A percentile compares a stretch with the other conserved stretches of the same genome.
phyloP scores from a whole-genome alignment of 30 jellyfish, hydroid and myxozoan species.

The Pseudorhiza aurosa region DNA sequence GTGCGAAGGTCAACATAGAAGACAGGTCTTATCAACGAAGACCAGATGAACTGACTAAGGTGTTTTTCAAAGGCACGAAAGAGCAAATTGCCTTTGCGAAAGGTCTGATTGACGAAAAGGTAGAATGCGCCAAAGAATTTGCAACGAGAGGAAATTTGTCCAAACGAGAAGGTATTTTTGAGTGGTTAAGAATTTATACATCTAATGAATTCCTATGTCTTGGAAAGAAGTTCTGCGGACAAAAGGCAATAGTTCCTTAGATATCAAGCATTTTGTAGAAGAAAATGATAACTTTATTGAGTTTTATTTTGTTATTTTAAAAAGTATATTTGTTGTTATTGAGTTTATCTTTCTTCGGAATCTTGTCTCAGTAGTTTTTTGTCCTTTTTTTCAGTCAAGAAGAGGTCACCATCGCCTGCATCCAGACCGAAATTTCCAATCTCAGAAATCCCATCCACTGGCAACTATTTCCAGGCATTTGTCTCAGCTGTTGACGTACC shows the following conservation, averaged over 20 bases:
- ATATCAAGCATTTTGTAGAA: too few relatives aligned
- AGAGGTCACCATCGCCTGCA: slow-evolving; percentile 32
- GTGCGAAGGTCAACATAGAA: slow-evolving; percentile 74
- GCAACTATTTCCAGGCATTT: slow-evolving; percentile 67
- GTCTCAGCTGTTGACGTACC: slow-evolving; percentile 92
- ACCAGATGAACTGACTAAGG: slow-evolving; percentile 58
- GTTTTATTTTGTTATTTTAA: too few relatives aligned
- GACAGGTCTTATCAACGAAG: slow-evolving; percentile 8
- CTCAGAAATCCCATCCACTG: slow-evolving; percentile 51
- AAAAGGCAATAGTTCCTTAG: too few relatives aligned
- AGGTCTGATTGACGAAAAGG: slow-evolving; percentile 69
- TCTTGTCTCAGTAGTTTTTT: background rate
- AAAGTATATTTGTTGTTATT: too few relatives aligned
- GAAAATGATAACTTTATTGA: too few relatives aligned
- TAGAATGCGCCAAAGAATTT: slow-evolving; percentile 25
- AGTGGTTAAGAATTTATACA: too few relatives aligned
- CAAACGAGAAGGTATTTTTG: background rate
- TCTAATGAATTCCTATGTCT: too few relatives aligned
- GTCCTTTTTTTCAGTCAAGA: background rate
- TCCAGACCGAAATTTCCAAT: slow-evolving; percentile 39
- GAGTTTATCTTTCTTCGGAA: background rate
- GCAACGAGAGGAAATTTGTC: background rate
- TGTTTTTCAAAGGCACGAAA: slow-evolving; percentile 56
- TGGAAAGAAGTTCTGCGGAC: too few relatives aligned
- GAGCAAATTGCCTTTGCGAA: slow-evolving; percentile 79